Evolutionary conservation across 2,797 vertebrate genomes (phyloP).

Genomic region (Thalassophryne amazonica): DNA sequence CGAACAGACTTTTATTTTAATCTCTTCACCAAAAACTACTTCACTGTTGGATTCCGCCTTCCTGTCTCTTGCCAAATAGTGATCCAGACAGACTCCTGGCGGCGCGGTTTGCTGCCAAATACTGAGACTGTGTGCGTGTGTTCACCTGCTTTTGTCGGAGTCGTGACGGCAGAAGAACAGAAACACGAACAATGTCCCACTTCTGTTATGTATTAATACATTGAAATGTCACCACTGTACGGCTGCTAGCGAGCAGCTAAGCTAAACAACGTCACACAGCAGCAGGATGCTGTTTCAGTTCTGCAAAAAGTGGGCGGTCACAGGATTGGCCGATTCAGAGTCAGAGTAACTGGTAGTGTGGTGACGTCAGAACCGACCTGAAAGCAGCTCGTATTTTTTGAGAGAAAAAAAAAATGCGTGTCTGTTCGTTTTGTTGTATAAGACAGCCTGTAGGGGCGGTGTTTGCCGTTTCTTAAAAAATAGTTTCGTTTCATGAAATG

Average conservation of each 20-base stretch:
- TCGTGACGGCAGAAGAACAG: background rate
- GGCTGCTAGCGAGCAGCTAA: fast-evolving
- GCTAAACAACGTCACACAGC: background rate
- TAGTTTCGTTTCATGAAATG: fast-evolving
- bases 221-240: fast-evolving
- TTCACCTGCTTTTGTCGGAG: background rate
- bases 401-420: background rate
- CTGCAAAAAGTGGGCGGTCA: background rate
- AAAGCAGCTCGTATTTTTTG: background rate
- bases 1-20: no score
- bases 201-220: background rate
- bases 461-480: background rate
- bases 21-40: slow-evolving; percentile 50
- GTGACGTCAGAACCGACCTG: slow-evolving; percentile 6
- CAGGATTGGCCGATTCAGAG: background rate
- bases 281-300: slow-evolving; percentile 15
- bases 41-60: slow-evolving; percentile 56
- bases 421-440: fast-evolving
- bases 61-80: slow-evolving; percentile 55
- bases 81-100: background rate
- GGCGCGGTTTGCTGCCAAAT: slow-evolving; percentile 23
- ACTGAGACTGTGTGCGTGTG: slow-evolving; percentile 1
- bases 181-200: fast-evolving
- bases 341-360: background rate
- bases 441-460: background rate